Evolutionary conservation across 2,113 vertebrate species (phyloP).

Genomic region (Phalacrocorax carbo): DNA sequence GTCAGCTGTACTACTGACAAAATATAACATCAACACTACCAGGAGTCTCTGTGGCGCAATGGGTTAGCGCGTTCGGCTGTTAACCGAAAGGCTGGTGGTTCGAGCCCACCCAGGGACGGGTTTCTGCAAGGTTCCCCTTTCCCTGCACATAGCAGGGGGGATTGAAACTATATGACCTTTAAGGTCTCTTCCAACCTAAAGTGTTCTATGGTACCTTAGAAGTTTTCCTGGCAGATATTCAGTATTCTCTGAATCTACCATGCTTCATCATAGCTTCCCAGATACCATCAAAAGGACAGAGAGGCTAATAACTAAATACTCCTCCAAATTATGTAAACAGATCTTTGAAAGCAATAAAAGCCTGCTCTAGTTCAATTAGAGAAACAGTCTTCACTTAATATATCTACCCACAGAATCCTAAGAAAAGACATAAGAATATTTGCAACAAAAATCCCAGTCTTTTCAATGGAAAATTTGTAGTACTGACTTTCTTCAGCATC

Average conservation of each 20-base stretch:
- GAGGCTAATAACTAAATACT: not conserved
- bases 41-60: constrained; percentile 75
- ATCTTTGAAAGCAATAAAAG: not conserved
- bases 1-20: not conserved
- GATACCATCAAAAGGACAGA: not conserved
- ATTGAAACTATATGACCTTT: no score
- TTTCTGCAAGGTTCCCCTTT: no score
- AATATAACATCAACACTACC: not conserved
- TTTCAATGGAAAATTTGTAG: not conserved
- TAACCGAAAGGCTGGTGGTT: constrained; percentile 84
- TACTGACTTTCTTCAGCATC: not conserved
- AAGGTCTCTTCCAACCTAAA: no score
- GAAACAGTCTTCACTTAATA: not conserved
- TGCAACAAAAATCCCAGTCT: not conserved
- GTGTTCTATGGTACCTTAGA: not conserved
- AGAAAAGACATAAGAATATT: not conserved
- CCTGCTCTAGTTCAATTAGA: not conserved
- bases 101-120: constrained; percentile 77
- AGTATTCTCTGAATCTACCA: not conserved
- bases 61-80: constrained; percentile 78
- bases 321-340: not conserved
- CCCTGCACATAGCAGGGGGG: no score
- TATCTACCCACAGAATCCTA: not conserved
- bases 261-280: not conserved
- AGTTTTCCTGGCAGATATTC: not conserved